phyloP scores from a whole-genome alignment of 2,888 invertebrate genomes.

The Ethmia dodecea region DNA sequence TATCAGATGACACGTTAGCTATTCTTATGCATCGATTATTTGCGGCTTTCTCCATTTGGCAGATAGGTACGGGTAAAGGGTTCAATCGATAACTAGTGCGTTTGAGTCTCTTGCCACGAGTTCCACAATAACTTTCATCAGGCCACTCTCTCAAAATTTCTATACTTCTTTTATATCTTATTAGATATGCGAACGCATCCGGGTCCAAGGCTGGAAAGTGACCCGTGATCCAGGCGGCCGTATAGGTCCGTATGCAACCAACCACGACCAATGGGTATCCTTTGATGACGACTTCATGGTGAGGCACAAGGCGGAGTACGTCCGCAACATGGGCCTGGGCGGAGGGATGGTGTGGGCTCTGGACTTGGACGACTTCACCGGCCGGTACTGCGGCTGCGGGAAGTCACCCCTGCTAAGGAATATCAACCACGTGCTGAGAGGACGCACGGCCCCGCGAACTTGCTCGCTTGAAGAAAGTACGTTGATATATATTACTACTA shows the following conservation, averaged over 20 bases:
- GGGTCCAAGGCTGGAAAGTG: conserved; percentile 86
- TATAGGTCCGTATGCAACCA: conserved; percentile 92
- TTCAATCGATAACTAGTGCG: too few species aligned
- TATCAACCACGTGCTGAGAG: conserved; percentile 87
- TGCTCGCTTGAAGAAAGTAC: conserved; percentile 60
- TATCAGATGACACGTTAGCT: too few species aligned
- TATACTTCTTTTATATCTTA: too few species aligned
- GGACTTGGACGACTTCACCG: conserved; percentile 91
- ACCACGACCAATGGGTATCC: conserved; percentile 94
- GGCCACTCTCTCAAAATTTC: too few species aligned
- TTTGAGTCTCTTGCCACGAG: too few species aligned
- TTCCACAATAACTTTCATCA: too few species aligned
- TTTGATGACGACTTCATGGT: conserved; percentile 93
- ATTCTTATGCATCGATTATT: too few species aligned
- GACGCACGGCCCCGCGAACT: conserved; percentile 80
- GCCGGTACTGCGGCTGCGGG: conserved; percentile 86
- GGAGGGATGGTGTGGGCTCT: conserved; percentile 95
- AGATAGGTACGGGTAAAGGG: too few species aligned
- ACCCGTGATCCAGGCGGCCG: conserved; percentile 86
- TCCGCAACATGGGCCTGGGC: conserved; percentile 87
- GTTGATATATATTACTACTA: too few species aligned
- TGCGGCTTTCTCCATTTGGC: too few species aligned
- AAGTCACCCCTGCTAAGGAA: conserved; percentile 87
- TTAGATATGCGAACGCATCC: conserved; percentile 91
- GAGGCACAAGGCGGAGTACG: conserved; percentile 88